Evolutionary conservation across 2,113 vertebrate genomes (phyloP).

Genomic region (Scophthalmus maximus): DNA sequence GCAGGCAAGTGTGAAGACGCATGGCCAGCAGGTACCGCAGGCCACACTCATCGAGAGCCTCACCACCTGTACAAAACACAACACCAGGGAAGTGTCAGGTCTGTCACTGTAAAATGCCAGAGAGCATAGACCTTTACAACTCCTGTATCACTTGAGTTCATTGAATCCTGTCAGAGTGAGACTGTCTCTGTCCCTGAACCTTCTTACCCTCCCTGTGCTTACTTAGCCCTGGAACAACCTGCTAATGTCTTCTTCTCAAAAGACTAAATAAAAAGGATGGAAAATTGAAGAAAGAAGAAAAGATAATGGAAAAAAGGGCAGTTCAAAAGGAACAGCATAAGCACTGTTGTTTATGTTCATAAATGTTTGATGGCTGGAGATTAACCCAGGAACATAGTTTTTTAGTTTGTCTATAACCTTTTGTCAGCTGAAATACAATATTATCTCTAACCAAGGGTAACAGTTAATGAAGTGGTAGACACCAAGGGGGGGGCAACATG

Average conservation of each 20-base stretch:
- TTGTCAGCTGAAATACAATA: constrained; percentile 23
- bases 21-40: constrained; percentile 95
- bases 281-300: constrained; percentile 58
- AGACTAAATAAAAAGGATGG: constrained; percentile 82
- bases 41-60: constrained; percentile 96
- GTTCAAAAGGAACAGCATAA: constrained; percentile 27
- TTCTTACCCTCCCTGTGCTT: constrained; percentile 63
- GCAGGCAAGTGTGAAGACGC: constrained; percentile 95
- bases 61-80: constrained; percentile 85
- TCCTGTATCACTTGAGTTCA: constrained; percentile 49
- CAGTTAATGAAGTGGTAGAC: constrained; percentile 5
- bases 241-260: constrained; percentile 69
- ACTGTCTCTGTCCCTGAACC: constrained; percentile 74
- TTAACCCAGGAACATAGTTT: constrained; percentile 50
- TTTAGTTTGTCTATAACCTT: constrained; percentile 46
- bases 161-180: constrained; percentile 36
- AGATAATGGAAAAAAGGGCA: constrained; percentile 51
- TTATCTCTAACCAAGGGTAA: constrained; percentile 19
- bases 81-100: constrained; percentile 15
- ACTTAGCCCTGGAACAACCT: constrained; percentile 76
- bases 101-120: background rate
- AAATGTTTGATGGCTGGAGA: constrained; percentile 56
- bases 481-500: background rate
- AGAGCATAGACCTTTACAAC: constrained; percentile 30
- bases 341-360: constrained; percentile 56